A percentile compares a stretch with the other conserved stretches of the same genome.
These are phyloP conservation scores for Cinara cedri DNA, from an alignment of 2,888 invertebrate species.

Conservation along the genomic window DNA sequence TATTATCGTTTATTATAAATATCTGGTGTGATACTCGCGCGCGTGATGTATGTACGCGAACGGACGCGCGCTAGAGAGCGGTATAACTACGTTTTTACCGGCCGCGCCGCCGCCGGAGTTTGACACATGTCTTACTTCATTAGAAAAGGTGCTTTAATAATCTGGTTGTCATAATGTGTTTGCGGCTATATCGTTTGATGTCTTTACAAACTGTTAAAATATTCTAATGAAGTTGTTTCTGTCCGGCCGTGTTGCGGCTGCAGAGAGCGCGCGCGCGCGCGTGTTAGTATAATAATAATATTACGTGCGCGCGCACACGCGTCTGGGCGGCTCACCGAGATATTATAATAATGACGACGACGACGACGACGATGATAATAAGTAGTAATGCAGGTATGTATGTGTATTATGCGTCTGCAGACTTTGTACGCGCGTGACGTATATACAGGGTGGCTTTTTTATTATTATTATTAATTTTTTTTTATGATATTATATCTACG, in stretches of 20 bases:
- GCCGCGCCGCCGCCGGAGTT: conserved; percentile 27
- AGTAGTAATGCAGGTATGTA: neutral
- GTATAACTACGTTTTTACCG: neutral
- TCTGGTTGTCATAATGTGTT: conserved; percentile 57
- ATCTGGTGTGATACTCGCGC: neutral
- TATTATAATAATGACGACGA: too few relatives aligned
- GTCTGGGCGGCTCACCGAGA: neutral
- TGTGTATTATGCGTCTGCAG: neutral
- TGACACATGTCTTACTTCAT: conserved; percentile 57
- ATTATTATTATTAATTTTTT: neutral
- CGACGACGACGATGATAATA: conserved; percentile 8
- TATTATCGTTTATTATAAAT: too few relatives aligned
- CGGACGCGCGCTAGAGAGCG: too few relatives aligned
- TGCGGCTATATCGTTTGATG: conserved; percentile 57
- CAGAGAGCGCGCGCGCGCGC: neutral
- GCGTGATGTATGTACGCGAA: neutral
- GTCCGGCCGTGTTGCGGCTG: conserved; percentile 10
- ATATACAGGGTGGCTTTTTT: neutral
- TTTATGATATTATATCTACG: too few relatives aligned
- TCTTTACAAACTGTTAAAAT: conserved; percentile 56
- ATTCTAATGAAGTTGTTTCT: conserved; percentile 57
- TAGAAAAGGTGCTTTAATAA: conserved; percentile 56
- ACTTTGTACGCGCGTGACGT: too few relatives aligned
- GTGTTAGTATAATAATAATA: neutral
- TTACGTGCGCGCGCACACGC: conserved; percentile 15